Evolutionary conservation across 1,140 invertebrate genomes (phyloP), one percentile per base, ranked within the genome.

Genomic region (Listronotus bonariensis): DNA sequence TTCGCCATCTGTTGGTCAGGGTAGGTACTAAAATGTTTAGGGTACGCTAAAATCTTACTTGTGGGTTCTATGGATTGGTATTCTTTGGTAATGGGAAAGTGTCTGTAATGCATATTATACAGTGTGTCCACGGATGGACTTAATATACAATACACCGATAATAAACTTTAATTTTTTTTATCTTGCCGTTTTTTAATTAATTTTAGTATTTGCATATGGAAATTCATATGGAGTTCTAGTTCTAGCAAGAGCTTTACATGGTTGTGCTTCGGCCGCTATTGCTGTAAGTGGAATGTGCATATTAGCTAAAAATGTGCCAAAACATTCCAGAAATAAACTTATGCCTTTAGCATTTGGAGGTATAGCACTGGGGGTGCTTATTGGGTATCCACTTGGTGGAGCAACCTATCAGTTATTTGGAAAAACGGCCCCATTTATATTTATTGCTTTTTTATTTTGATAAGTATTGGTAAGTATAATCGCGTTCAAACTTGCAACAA

Each of bases 311-410:
- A 83, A 72, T 82, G 85, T 77, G 78, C 82, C 20, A 80, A 86
- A 85, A 65, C 82, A 81, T 56, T 78, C 85, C 32, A 81, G 91
- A 53, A 87, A 87, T 32, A 83, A 83, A 74, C 77, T 90, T 9
- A 90, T 93, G 87, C 91, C 91, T 8, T 81, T 90, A 15, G 86
- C 91, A 11, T 82, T 93, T 69, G 90, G 91, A n/a, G 89, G 88
- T 49, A 88, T 90, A 36, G 91, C 91, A 0, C 71, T 91, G 7
- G 91, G 91, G 1, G 90, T 93, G 3, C 79, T 93, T 6, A 75
- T 90, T 0, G 91, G 91, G 0, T 93, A 93, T 78, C 91, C 91
- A 0, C 84, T 92, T 63, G 91, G 91, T 12, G 86, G 90, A 0
- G 82, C 91, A 34, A 81, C 89, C 1, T 92, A 92, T 74, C 87